Evolutionary conservation across 2,888 invertebrate species (phyloP).

Genomic region (Venusia cambrica): DNA sequence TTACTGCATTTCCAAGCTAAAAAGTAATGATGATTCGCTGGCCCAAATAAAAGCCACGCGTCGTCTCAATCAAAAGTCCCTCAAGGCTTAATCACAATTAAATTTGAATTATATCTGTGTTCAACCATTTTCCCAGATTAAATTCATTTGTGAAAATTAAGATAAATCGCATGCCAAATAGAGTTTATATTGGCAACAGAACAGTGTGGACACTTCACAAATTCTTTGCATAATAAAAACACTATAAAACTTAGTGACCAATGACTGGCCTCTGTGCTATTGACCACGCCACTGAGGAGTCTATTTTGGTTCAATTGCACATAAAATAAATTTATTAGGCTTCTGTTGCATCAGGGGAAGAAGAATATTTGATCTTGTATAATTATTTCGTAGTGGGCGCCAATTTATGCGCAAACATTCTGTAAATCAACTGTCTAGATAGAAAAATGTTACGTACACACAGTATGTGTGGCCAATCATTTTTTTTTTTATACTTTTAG

Average conservation of each 20-base stretch:
- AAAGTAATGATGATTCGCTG: too few species aligned
- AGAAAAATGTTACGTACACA: too few species aligned
- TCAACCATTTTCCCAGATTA: too few species aligned
- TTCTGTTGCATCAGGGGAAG: conserved; percentile 40
- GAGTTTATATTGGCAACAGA: conserved; percentile 25
- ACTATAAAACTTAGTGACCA: conserved; percentile 28
- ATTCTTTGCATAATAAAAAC: conserved; percentile 26
- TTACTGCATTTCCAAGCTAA: too few species aligned
- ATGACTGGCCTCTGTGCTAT: conserved; percentile 27
- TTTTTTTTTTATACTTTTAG: too few species aligned
- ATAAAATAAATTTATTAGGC: conserved; percentile 69
- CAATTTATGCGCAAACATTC: conserved; percentile 10
- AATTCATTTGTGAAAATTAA: conserved; percentile 6
- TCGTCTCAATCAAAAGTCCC: too few species aligned
- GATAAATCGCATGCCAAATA: conserved; percentile 15
- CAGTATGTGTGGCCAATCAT: too few species aligned
- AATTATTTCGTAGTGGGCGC: conserved; percentile 1
- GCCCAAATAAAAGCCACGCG: too few species aligned
- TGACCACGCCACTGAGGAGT: conserved; percentile 43
- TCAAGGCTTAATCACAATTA: too few species aligned
- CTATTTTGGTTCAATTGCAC: conserved; percentile 71
- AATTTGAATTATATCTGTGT: too few species aligned
- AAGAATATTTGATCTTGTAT: conserved; percentile 25
- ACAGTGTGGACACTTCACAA: conserved; percentile 12
- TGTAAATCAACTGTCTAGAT: too few species aligned